Evolutionary conservation across 2,888 invertebrate genomes (phyloP).

Genomic region (Tolmerus cingulatus): DNA sequence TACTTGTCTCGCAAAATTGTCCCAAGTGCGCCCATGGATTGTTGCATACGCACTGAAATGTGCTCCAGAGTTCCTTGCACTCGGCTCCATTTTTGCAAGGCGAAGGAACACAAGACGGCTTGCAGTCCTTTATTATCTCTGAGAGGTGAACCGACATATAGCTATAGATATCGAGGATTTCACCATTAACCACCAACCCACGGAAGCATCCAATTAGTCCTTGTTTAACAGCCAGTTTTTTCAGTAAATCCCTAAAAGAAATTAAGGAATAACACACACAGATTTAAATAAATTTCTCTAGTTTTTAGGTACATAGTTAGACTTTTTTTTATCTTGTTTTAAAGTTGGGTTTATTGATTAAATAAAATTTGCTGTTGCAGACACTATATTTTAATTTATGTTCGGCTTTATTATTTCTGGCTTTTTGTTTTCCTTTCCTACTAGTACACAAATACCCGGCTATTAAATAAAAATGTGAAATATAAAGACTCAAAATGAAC

Average conservation of each 20-base stretch:
- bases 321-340: too few species aligned
- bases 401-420: too few species aligned
- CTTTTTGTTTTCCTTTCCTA: too few species aligned
- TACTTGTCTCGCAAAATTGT: conserved; percentile 88
- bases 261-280: conserved; percentile 42
- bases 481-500: too few species aligned
- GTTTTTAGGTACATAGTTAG: too few species aligned
- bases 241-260: conserved; percentile 75
- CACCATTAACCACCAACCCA: conserved; percentile 89
- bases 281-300: background rate
- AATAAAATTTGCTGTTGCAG: too few species aligned
- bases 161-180: conserved; percentile 88
- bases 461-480: too few species aligned
- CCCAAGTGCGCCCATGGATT: conserved; percentile 94
- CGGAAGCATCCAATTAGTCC: conserved; percentile 94
- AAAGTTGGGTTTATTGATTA: too few species aligned
- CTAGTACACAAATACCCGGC: too few species aligned
- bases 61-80: conserved; percentile 92
- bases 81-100: conserved; percentile 91
- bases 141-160: conserved; percentile 92
- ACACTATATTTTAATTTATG: too few species aligned
- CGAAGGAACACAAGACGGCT: conserved; percentile 92
- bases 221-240: conserved; percentile 83
- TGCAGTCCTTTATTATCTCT: conserved; percentile 92
- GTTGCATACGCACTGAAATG: conserved; percentile 89